Conservation (phyloP, 2,888 invertebrate genomes). For the Taphrorychus bicolor region DNA sequence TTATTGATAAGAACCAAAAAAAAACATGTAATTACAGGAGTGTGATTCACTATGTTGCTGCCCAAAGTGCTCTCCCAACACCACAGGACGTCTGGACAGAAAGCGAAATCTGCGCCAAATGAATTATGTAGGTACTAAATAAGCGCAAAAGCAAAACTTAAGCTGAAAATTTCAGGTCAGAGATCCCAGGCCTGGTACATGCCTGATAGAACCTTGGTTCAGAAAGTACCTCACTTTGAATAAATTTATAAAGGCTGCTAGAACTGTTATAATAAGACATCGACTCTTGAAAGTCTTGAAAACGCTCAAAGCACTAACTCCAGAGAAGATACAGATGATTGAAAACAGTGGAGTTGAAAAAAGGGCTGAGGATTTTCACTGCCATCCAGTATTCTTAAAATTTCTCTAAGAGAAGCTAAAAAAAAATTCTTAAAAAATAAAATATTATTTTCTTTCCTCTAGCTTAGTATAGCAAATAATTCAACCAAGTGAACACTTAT, state of each 20-base stretch:
- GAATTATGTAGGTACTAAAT: constrained; percentile 41
- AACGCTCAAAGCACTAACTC: constrained; percentile 44
- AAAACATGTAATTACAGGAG: constrained; percentile 28
- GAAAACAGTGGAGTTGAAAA: constrained; percentile 34
- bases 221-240: constrained; percentile 49
- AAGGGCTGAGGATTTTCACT: constrained; percentile 30
- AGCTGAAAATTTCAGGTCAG: constrained; percentile 41
- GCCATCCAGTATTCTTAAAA: constrained; percentile 34
- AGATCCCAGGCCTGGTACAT: constrained; percentile 31
- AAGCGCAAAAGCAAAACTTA: too few relatives aligned
- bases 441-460: neutral
- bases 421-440: neutral
- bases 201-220: constrained; percentile 53
- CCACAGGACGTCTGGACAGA: constrained; percentile 42
- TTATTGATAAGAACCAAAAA: neutral
- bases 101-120: constrained; percentile 47
- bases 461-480: too few relatives aligned
- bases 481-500: constrained; percentile 27
- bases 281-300: constrained; percentile 50
- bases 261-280: constrained; percentile 49
- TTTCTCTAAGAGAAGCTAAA: constrained; percentile 11
- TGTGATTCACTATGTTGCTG: constrained; percentile 24
- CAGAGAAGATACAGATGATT: constrained; percentile 38
- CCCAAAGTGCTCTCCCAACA: constrained; percentile 19
- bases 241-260: constrained; percentile 51